Conservation (phyloP, 2,797 vertebrate genomes). For the Synanceia verrucosa region DNA sequence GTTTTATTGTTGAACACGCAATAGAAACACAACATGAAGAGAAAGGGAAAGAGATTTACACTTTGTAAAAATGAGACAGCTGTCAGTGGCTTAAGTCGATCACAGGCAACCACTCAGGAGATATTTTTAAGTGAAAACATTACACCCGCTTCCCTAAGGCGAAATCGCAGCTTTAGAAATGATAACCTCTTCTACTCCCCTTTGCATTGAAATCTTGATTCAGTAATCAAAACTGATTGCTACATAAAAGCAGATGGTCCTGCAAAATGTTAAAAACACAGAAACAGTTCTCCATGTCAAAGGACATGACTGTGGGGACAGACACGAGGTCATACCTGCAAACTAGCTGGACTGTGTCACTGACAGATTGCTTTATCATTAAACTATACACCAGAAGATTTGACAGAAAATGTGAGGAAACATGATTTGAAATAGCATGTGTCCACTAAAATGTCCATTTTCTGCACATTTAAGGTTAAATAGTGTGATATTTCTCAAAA, state of each 20-base stretch:
- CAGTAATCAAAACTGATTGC: slow-evolving; percentile 15
- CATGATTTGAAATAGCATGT: background rate
- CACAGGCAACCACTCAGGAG: slow-evolving; percentile 83
- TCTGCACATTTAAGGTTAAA: background rate
- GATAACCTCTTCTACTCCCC: slow-evolving; percentile 52
- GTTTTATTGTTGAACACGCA: slow-evolving; percentile 18
- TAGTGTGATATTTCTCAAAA: background rate
- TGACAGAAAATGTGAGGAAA: background rate
- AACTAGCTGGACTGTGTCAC: background rate
- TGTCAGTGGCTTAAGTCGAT: slow-evolving; percentile 86
- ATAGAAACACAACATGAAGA: slow-evolving; percentile 12
- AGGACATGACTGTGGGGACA: slow-evolving; percentile 10
- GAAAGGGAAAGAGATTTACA: slow-evolving; percentile 11
- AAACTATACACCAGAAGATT: background rate
- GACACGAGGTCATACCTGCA: background rate
- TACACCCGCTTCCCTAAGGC: slow-evolving; percentile 79
- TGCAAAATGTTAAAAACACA: slow-evolving; percentile 3
- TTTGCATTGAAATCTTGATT: slow-evolving; percentile 20
- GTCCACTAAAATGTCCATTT: background rate
- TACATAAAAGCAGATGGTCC: slow-evolving; percentile 13
- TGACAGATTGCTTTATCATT: background rate
- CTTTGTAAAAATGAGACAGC: slow-evolving; percentile 42
- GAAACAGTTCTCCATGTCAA: background rate
- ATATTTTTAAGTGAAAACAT: slow-evolving; percentile 82
- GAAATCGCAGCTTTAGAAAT: slow-evolving; percentile 56